Evolutionary conservation across 1,140 invertebrate species (phyloP), one percentile per base, ranked within the genome.

Genomic region (Elysia chlorotica): DNA sequence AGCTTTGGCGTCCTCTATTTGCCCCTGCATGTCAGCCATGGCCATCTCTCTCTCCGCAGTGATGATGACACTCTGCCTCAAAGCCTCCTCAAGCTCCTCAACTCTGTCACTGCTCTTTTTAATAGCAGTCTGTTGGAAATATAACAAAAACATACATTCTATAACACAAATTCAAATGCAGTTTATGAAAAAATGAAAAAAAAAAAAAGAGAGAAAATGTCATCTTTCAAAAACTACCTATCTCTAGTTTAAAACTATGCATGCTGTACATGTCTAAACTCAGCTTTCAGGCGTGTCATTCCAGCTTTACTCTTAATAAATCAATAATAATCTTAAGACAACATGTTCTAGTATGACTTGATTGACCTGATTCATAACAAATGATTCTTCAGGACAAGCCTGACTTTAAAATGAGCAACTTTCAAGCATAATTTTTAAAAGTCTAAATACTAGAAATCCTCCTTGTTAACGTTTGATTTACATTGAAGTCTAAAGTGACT

Each of bases 51-150:
- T 80, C 75, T 90, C 88, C 25, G 89, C 88, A 23, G 90, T 90
- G 37, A 90, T 90, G 59, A 82, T 81, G 0, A 91, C 88, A 79
- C 89, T 90, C 80, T 90, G 89, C 74, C 89, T 82, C 65, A 96
- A 86, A 5, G 93, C 93, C 72, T 94, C 91, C 84, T 95, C 93
- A 57, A 96, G 84, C 86, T 95, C 93, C 77, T 92, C 89, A 76
- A 96, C 93, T 38, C 86, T 76, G 28, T 83, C 83, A 61, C 78
- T 78, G 61, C 82, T 85, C 61, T 81, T 77, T 59, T 80, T 78
- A 65, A 85, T 78, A 25, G 63, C 70, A 35, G 71, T 78, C 83
- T 84, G 67, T 21, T 74, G 59, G 41, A n/a, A 59, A 59, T 25
- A 59, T 17, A 59, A 19, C 6, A 59, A 59, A 17, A 25, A 17